Percentiles rank a stretch among this genome's conserved stretches.
Evolutionary conservation across 2,797 vertebrate genomes (phyloP).

Genomic region (Choloepus didactylus): DNA sequence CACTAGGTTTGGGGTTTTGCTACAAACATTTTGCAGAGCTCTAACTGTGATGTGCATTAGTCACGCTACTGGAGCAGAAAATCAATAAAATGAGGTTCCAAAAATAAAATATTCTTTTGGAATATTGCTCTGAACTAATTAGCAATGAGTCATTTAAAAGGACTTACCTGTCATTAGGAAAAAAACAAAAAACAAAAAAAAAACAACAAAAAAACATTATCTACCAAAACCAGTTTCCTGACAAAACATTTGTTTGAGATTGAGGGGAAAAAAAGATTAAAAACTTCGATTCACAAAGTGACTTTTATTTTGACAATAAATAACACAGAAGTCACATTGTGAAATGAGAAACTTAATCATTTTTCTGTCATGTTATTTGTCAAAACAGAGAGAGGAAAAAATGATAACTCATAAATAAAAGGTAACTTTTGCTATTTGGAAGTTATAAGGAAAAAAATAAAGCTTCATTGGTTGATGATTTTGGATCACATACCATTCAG

Average conservation of each 20-base stretch:
- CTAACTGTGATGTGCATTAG: constrained; percentile 75
- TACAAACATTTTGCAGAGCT: constrained; percentile 73
- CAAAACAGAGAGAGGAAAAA: constrained; percentile 87
- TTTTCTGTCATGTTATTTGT: constrained; percentile 86
- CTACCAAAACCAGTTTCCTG: constrained; percentile 82
- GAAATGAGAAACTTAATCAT: constrained; percentile 89
- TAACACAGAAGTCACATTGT: constrained; percentile 89
- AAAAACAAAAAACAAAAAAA: accelerated
- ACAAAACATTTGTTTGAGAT: constrained; percentile 83
- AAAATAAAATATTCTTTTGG: constrained; percentile 83
- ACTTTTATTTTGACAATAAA: constrained; percentile 89
- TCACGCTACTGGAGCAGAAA: constrained; percentile 78
- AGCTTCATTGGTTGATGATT: constrained; percentile 76
- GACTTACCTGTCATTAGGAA: constrained; percentile 78
- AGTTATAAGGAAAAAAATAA: constrained; percentile 55
- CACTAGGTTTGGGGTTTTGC: constrained; percentile 75
- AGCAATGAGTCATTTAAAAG: constrained; percentile 81
- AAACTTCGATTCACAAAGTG: constrained; percentile 87
- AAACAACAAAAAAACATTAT: not conserved
- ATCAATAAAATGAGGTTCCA: constrained; percentile 81
- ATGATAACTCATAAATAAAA: constrained; percentile 87
- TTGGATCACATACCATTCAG: constrained; percentile 56
- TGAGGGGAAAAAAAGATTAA: constrained; percentile 84
- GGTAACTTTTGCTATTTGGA: constrained; percentile 82
- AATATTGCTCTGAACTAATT: constrained; percentile 84